Evolutionary conservation across 2,113 vertebrate genomes (phyloP), one percentile per base, ranked within the genome.

Genomic region (Shinisaurus crocodilurus): DNA sequence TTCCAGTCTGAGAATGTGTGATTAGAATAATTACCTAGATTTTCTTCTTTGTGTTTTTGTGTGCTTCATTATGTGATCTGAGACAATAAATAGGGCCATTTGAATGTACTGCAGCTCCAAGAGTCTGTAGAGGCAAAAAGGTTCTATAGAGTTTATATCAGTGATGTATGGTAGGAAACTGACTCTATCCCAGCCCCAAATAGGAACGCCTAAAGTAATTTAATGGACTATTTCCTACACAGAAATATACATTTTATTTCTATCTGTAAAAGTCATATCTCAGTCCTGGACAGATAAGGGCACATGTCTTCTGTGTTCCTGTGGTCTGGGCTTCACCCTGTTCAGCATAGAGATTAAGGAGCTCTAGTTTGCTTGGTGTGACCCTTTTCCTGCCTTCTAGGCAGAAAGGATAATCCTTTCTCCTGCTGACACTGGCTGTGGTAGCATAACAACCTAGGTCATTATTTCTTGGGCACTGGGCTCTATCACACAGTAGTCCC

Each of bases 61-160:
- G 5, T 45, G 5, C 23, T 76, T 82, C 37, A n/a, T 50, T 27
- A 37, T 77, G 37, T 76, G 75, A 60, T 81, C 50, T 45, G 76
- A 82, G 77, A 81, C 34, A 76, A 86, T 82, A 67, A 82, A 82
- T 65, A 87, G 77, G 57, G 32, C 75, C 16, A 69, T 76, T 80
- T 70, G 60, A 82, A 88, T 69, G n/a, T 87, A 65, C 54, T 45
- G 45, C 63, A 82, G 40, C 27, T 23, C 34, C 65, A 63, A 65
- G 43, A 80, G 37, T 84, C 45, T 69, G 13, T 67, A 45, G 20
- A 63, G 37, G 2, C 43, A 75, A 40, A 75, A 40, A 48, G 40
- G 7, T 67, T 82, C 20, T 75, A 81, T 40, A 81, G 32, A 72
- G 37, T 72, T 37, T 27, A 25, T 81, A 69, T 40, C 34, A 54